Percentiles rank a stretch among this genome's conserved stretches.
phyloP scores from a whole-genome alignment of 2,113 vertebrate genomes.

The Paramisgurnus dabryanus region DNA sequence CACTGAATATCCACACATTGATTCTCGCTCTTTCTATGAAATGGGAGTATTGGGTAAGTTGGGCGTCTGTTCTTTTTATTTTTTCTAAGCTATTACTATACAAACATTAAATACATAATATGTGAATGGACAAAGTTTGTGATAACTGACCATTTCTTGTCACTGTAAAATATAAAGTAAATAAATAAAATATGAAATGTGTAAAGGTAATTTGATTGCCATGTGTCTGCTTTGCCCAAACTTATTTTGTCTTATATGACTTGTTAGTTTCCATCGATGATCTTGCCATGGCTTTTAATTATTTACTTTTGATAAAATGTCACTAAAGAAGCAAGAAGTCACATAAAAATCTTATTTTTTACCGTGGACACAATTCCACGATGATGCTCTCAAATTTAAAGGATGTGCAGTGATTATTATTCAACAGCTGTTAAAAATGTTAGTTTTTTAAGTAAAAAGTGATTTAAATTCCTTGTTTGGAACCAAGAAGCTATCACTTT shows the following conservation, averaged over 20 bases:
- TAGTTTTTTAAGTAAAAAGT: no score
- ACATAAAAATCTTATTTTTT: no score
- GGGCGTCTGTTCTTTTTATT: conserved; percentile 59
- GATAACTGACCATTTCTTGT: conserved; percentile 69
- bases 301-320: no score
- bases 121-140: conserved; percentile 69
- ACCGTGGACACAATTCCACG: no score
- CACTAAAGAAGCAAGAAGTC: no score
- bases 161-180: conserved; percentile 74
- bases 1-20: conserved; percentile 71
- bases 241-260: neutral
- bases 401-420: no score
- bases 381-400: no score
- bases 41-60: conserved; percentile 61
- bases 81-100: conserved; percentile 65
- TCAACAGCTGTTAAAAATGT: no score
- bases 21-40: conserved; percentile 60
- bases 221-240: neutral
- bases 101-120: conserved; percentile 73
- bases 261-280: no score
- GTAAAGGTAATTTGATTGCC: conserved; percentile 3
- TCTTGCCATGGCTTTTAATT: neutral
- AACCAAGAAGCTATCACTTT: no score
- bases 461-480: no score
- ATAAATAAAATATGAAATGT: conserved; percentile 56